phyloP scores from a whole-genome alignment of 2,797 vertebrate species.

The Xenops minutus region DNA sequence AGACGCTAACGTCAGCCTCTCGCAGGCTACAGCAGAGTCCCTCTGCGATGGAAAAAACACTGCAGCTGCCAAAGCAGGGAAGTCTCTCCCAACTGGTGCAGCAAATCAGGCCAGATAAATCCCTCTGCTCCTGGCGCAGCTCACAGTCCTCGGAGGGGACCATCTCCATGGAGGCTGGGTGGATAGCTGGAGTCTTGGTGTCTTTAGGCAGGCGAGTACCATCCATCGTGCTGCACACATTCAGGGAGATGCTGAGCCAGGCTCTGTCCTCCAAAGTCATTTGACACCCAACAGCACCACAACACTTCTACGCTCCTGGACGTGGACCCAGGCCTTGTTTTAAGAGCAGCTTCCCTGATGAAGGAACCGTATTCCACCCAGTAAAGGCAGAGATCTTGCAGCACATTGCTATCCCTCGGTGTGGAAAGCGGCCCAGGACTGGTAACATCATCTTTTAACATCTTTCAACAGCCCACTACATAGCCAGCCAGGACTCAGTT shows the following conservation, averaged over 20 bases:
- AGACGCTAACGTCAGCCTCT: slow-evolving; percentile 47
- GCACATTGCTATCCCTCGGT: slow-evolving; percentile 38
- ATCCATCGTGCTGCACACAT: neutral
- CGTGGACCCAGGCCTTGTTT: neutral
- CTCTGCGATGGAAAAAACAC: neutral
- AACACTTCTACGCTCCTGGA: neutral
- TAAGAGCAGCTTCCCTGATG: slow-evolving; percentile 19
- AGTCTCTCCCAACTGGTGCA: slow-evolving; percentile 44
- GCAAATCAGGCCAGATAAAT: slow-evolving; percentile 13
- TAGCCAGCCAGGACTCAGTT: slow-evolving; percentile 34
- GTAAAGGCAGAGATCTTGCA: slow-evolving; percentile 26
- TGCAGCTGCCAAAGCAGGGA: slow-evolving; percentile 3
- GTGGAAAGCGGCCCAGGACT: neutral
- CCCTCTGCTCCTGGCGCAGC: slow-evolving; percentile 31
- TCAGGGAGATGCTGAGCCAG: slow-evolving; percentile 13
- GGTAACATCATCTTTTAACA: slow-evolving; percentile 15
- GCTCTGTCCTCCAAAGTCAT: neutral
- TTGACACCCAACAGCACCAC: neutral
- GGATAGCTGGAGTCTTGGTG: slow-evolving; percentile 2
- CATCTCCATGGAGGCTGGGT: neutral
- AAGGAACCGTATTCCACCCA: slow-evolving; percentile 16
- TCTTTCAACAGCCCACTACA: slow-evolving; percentile 4
- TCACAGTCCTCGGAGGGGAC: slow-evolving; percentile 21
- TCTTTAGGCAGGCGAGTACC: slow-evolving; percentile 20
- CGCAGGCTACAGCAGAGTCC: slow-evolving; percentile 34